Conservation (phyloP, 1,140 invertebrate species). For the Zeugodacus cucurbitae region DNA sequence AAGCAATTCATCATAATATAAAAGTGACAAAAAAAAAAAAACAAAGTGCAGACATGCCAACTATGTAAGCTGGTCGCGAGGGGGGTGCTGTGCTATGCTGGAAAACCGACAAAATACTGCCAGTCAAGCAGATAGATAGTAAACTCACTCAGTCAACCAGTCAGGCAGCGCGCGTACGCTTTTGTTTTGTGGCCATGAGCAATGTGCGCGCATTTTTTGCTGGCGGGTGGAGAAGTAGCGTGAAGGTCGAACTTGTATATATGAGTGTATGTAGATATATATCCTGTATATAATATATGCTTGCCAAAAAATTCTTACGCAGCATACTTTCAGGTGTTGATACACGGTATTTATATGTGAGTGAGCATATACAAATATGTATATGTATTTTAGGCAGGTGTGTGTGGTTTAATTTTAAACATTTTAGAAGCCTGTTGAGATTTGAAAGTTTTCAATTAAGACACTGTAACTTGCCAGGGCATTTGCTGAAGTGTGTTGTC, state of each 20-base stretch:
- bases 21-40: not conserved
- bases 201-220: not conserved
- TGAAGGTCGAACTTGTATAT: not conserved
- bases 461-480: not conserved
- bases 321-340: not conserved
- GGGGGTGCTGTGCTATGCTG: not conserved
- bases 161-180: not conserved
- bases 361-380: not conserved
- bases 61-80: not conserved
- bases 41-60: not conserved
- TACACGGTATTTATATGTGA: not conserved
- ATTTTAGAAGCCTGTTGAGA: not conserved
- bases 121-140: not conserved
- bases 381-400: not conserved
- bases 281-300: not conserved
- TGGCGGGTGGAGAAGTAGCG: not conserved
- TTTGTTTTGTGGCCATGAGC: slow-evolving; percentile 20
- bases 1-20: slow-evolving; percentile 24
- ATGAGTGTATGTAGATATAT: not conserved
- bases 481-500: no score
- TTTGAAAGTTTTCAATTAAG: slow-evolving; percentile 25
- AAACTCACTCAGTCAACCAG: not conserved
- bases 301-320: not conserved
- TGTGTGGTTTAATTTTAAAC: not conserved
- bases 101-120: not conserved